Evolutionary conservation across 2,797 vertebrate species (phyloP), one percentile per base, ranked within the genome.

Genomic region (Jordanella pulchra): DNA sequence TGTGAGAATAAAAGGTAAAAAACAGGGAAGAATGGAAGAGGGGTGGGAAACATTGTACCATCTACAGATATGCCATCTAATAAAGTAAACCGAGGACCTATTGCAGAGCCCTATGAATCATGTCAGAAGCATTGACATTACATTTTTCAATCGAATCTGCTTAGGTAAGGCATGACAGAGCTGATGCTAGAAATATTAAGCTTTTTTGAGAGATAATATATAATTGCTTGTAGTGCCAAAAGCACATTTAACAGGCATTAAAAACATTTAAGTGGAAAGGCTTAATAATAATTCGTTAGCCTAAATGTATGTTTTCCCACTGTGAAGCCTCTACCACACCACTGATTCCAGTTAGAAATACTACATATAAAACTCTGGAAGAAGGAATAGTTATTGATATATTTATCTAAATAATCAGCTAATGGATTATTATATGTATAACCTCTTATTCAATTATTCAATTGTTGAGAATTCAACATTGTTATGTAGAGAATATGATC

Each of bases 51-150:
- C 58, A 71, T 65, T 45, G 65, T 56, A 68, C 65, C 64, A 73
- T 78, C 78, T 72, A 71, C 63, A 88, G 81, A 84, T 80, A 84
- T 48, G 66, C n/a, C 65, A 53, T 76, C 70, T 87, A 79, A 89
- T 89, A 81, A 86, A 50, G 51, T 44, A 65, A 72, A 69, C 76
- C 53, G 80, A 73, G 48, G 79, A 73, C 67, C 80, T 85, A 83
- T 81, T 87, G 78, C 70, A 42, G 61, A 71, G 71, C 70, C 28
- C 58, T 64, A 65, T 78, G 82, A 80, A 84, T 83, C 71, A 67
- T 80, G 84, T 84, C 82, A 83, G 79, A 42, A 81, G 75, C 67
- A 50, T 76, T 74, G 48, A 54, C 65, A 69, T 10, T 55, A 56
- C 61, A 67, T 2, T 79, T 60, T 78, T 61, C 65, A 69, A 23